Conservation (phyloP, 2,113 vertebrate genomes). For the Seriola rivoliana region DNA sequence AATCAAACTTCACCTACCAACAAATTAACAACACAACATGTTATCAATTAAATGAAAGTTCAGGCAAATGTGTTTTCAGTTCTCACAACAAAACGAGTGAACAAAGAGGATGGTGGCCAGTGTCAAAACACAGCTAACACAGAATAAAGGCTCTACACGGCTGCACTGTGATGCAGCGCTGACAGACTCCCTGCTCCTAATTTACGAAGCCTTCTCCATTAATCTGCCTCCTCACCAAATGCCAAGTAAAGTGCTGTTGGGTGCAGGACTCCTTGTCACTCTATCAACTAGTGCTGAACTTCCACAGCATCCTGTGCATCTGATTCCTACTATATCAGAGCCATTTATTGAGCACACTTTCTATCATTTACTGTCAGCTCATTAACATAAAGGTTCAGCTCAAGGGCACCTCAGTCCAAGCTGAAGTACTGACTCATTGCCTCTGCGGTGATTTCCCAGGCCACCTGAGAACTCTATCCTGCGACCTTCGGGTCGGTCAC, state of each 20-base stretch:
- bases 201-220: constrained; percentile 24
- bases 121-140: constrained; percentile 17
- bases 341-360: background rate
- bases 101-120: background rate
- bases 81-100: constrained; percentile 21
- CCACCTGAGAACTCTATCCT: constrained; percentile 27
- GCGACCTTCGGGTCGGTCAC: constrained; percentile 37
- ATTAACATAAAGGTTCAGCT: constrained; percentile 1
- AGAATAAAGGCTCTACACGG: constrained; percentile 18
- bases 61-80: constrained; percentile 27
- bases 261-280: background rate
- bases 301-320: fast-evolving
- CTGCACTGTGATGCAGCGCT: background rate
- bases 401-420: constrained; percentile 1
- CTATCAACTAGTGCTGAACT: background rate
- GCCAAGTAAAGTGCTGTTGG: background rate
- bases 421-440: background rate
- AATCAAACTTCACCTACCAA: constrained; percentile 15
- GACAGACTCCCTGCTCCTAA: constrained; percentile 18
- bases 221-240: constrained; percentile 14
- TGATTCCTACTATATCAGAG: background rate
- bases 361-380: background rate
- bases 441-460: constrained; percentile 30
- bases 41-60: constrained; percentile 8
- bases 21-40: constrained; percentile 10